phyloP scores from a whole-genome alignment of 1,140 invertebrate genomes.

The Anoplophora glabripennis region DNA sequence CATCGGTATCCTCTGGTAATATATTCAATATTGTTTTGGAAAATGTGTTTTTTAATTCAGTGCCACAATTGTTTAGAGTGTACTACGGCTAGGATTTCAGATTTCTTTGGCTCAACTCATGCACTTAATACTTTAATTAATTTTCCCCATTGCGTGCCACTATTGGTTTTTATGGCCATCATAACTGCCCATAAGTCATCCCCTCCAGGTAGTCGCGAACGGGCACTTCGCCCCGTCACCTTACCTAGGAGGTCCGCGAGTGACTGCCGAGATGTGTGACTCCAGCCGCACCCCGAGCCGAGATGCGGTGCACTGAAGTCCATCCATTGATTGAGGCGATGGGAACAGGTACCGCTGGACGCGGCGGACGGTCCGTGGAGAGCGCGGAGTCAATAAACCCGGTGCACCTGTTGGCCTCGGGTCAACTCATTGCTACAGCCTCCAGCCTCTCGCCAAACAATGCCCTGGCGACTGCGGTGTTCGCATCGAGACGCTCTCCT shows the following conservation, averaged over 20 bases:
- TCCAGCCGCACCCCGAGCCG: conserved; percentile 19
- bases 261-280: conserved; percentile 14
- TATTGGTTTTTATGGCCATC: conserved; percentile 36
- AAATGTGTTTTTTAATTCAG: too few species aligned
- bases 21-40: too few species aligned
- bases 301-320: conserved; percentile 2
- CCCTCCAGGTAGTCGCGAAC: neutral
- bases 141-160: conserved; percentile 42
- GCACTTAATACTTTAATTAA: conserved; percentile 1
- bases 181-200: conserved; percentile 40
- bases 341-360: conserved; percentile 24
- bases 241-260: conserved; percentile 1
- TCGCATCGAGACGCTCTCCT: neutral
- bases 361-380: conserved; percentile 12
- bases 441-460: conserved; percentile 24
- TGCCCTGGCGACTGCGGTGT: neutral
- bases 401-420: conserved; percentile 47
- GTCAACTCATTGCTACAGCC: conserved; percentile 40
- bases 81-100: too few species aligned
- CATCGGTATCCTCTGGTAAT: too few species aligned
- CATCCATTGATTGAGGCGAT: conserved; percentile 34
- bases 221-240: neutral
- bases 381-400: conserved; percentile 47
- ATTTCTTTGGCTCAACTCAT: too few species aligned
- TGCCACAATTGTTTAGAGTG: too few species aligned